Base-by-base conservation (phyloP, 2,888 invertebrate genomes). In the Hypolimnas misippus region DNA sequence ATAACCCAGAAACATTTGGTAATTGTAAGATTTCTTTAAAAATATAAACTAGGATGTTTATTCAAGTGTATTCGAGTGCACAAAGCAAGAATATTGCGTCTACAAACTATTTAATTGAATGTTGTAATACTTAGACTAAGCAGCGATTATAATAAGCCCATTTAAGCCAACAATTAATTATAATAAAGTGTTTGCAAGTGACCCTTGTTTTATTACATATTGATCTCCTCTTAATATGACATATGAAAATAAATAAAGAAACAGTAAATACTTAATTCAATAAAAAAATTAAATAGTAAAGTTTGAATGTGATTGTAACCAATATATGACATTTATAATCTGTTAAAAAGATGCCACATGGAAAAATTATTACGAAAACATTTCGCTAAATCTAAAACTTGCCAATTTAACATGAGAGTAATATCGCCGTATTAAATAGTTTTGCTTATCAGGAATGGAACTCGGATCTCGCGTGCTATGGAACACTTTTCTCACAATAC, bases 111-210 rank as follows among this genome's bases (percentile, higher is more conserved):
- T 38, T n/a, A n/a, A n/a, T 44, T 60, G 35, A n/a, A 38, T 60
- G 21, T 29, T 54, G 17, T 58, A 55, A 38, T 61, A 33, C 60
- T 61, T 55, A 67, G 57, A 62, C 56, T 65, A 63, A 68, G 73
- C 76, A 74, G 75, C 76, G 72, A 46, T 21, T 46, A 21, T 21
- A 21, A 46, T 46, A 46, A 46, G 44, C 44, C 44, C 67, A 69
- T 40, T 66, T 62, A 56, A 55, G 62, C 54, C 54, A 40, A 55
- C 52, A 51, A 49, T 62, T 54, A 69, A 69, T 66, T 66, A 55
- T 64, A 75, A 74, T 73, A 75, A 76, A 76, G 69, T 72, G 70
- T 72, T 72, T 70, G 69, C 68, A 70, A 70, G 57, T 62, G 29
- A 44, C 19, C 21, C 29, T 53, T 60, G 58, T 68, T 65, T 70